phyloP scores from a whole-genome alignment of 1,140 invertebrate species.

The Bombus affinis region DNA sequence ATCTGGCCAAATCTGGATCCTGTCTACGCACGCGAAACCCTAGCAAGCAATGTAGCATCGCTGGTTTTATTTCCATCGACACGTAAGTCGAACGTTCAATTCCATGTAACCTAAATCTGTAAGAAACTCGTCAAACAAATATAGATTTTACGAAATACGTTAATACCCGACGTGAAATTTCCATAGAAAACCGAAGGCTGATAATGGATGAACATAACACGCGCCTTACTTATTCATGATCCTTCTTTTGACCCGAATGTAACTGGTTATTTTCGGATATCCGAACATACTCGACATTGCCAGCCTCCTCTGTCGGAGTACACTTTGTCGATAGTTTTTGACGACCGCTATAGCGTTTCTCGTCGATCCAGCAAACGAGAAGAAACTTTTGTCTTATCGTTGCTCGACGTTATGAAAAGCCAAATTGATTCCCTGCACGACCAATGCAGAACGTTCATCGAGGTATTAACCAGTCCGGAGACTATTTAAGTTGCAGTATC shows the following conservation, averaged over 20 bases:
- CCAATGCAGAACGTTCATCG: not conserved
- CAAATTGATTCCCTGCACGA: not conserved
- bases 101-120: not conserved
- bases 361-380: too few relatives aligned
- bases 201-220: not conserved
- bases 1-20: not conserved
- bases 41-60: too few relatives aligned
- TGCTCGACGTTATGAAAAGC: not conserved
- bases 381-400: not conserved
- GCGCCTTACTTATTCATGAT: not conserved
- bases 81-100: not conserved
- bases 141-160: not conserved
- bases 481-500: constrained; percentile 28
- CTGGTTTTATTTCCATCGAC: not conserved
- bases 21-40: too few relatives aligned
- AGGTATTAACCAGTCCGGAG: not conserved
- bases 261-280: not conserved
- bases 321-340: constrained; percentile 1
- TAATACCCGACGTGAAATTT: not conserved
- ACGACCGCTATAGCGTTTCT: not conserved
- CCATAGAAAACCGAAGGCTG: not conserved
- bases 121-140: not conserved
- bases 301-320: fast-evolving
- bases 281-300: not conserved
- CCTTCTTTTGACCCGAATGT: not conserved